phyloP scores from a whole-genome alignment of 2,888 invertebrate genomes.

The Amphipyra berbera region DNA sequence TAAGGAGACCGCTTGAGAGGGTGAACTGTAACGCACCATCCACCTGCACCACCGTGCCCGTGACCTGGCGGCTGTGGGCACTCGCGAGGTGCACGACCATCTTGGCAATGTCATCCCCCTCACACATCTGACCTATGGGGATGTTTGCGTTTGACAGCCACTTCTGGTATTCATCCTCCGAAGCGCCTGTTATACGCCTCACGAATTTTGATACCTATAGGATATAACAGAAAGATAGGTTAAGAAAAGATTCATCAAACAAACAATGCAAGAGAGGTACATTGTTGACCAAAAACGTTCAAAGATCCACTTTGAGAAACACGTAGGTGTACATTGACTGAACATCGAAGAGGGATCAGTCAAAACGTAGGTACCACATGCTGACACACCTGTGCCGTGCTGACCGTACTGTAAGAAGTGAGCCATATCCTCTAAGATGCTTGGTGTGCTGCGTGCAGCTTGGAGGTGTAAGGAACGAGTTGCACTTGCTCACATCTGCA shows the following conservation, averaged over 20 bases:
- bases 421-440: too few relatives aligned
- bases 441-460: too few relatives aligned
- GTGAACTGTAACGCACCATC: constrained; percentile 56
- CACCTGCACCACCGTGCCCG: constrained; percentile 89
- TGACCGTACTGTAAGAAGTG: too few relatives aligned
- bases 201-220: constrained; percentile 49
- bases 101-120: constrained; percentile 93
- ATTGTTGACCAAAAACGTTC: too few relatives aligned
- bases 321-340: too few relatives aligned
- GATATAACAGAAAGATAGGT: not conserved
- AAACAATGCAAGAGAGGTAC: too few relatives aligned
- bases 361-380: too few relatives aligned
- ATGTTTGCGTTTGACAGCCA: constrained; percentile 46
- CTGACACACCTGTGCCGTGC: too few relatives aligned
- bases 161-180: constrained; percentile 51
- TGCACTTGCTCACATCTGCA: too few relatives aligned
- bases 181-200: constrained; percentile 47
- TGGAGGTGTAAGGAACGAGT: too few relatives aligned
- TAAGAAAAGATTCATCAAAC: not conserved
- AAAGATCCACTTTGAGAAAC: too few relatives aligned
- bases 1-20: not conserved
- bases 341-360: too few relatives aligned
- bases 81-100: constrained; percentile 96
- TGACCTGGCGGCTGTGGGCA: constrained; percentile 93
- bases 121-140: constrained; percentile 58